Evolutionary conservation across 2,888 invertebrate genomes (phyloP).

Genomic region (Apamea anceps): DNA sequence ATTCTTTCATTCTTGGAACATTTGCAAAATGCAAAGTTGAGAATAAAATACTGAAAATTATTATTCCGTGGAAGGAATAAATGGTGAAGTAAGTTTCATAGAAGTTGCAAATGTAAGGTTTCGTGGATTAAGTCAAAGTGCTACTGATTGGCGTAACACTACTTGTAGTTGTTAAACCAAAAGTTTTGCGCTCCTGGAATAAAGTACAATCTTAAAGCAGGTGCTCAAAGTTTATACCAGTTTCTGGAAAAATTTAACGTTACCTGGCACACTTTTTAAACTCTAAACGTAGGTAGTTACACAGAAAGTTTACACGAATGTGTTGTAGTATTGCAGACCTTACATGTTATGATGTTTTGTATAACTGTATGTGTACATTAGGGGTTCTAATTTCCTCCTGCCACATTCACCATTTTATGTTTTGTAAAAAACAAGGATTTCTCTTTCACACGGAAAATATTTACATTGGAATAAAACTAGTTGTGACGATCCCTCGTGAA

Average conservation of each 20-base stretch:
- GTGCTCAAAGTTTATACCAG: slow-evolving; percentile 29
- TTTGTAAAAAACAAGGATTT: slow-evolving; percentile 9
- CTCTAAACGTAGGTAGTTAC: slow-evolving; percentile 10
- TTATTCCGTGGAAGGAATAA: slow-evolving; percentile 13
- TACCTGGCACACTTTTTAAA: slow-evolving; percentile 30
- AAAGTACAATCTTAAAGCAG: slow-evolving; percentile 30
- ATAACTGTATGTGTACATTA: not conserved
- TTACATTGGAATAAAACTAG: slow-evolving; percentile 33
- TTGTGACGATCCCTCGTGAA: slow-evolving; percentile 7
- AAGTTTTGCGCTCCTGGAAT: slow-evolving; percentile 38
- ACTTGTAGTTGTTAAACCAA: slow-evolving; percentile 36
- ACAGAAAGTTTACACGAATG: not conserved
- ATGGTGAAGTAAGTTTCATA: not conserved
- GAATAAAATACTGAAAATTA: slow-evolving; percentile 5
- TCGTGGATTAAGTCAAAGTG: slow-evolving; percentile 17
- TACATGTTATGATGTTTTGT: not conserved
- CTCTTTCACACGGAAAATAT: slow-evolving; percentile 9
- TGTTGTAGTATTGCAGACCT: not conserved
- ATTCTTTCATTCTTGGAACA: not conserved
- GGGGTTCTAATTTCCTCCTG: slow-evolving; percentile 12
- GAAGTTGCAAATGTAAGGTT: slow-evolving; percentile 22
- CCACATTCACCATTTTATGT: not conserved
- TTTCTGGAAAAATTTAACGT: slow-evolving; percentile 14
- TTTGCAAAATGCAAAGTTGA: not conserved
- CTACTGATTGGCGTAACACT: slow-evolving; percentile 31